Evolutionary conservation across 2,888 invertebrate genomes (phyloP).

Genomic region (Eristalis tenax): DNA sequence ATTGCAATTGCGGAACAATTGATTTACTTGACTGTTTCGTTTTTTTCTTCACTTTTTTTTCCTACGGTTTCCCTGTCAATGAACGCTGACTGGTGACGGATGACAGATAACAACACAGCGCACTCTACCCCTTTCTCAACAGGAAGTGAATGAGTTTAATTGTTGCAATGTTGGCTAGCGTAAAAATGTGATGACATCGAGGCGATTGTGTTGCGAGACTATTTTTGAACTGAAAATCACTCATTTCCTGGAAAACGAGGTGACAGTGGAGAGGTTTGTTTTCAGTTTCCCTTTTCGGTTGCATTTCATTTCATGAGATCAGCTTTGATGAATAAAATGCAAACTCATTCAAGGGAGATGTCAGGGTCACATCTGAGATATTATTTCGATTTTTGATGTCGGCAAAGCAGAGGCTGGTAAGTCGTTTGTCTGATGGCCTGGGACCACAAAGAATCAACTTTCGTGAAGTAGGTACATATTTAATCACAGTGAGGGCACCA

Average conservation of each 20-base stretch:
- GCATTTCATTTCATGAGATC: no score
- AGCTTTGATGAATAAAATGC: no score
- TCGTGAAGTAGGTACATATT: no score
- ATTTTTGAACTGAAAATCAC: conserved; percentile 18
- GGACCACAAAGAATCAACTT: no score
- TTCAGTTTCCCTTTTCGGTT: no score
- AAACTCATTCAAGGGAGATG: no score
- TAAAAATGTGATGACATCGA: conserved; percentile 31
- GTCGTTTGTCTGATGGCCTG: no score
- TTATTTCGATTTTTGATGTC: no score
- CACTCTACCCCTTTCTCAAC: conserved; percentile 8
- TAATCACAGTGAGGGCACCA: no score
- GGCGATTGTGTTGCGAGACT: conserved; percentile 27
- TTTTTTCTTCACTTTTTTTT: neutral
- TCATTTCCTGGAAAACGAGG: conserved; percentile 16
- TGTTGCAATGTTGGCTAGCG: conserved; percentile 27
- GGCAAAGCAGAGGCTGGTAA: no score
- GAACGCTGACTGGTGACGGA: conserved; percentile 24
- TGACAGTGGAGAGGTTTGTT: neutral
- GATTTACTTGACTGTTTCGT: neutral
- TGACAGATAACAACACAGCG: conserved; percentile 19
- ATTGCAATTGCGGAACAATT: conserved; percentile 21
- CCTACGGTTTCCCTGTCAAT: conserved; percentile 29
- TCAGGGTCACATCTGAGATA: no score
- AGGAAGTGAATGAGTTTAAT: conserved; percentile 59